A percentile compares a stretch with the other conserved stretches of the same genome.
These are phyloP conservation scores for Empis stercorea DNA, from an alignment of 2,888 invertebrate species.

Conservation along the genomic window DNA sequence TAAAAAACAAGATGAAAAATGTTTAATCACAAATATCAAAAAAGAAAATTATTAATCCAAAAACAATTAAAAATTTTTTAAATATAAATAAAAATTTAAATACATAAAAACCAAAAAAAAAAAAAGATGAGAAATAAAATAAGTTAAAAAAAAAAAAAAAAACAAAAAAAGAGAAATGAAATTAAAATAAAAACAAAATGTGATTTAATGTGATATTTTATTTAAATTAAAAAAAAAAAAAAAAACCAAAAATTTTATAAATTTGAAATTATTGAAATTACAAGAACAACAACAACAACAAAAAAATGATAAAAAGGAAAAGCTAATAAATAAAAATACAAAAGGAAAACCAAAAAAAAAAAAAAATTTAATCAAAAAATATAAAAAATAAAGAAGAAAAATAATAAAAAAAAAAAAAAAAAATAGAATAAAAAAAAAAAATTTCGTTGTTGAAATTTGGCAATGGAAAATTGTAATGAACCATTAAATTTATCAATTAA, in stretches of 20 bases:
- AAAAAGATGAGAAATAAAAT: too few relatives aligned
- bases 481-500: conserved; percentile 40
- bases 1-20: too few relatives aligned
- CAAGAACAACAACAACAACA: not conserved
- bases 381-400: not conserved
- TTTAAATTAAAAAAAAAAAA: too few relatives aligned
- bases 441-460: not conserved
- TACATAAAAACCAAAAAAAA: too few relatives aligned
- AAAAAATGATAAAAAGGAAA: not conserved
- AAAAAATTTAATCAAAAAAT: conserved; percentile 4
- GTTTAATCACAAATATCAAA: too few relatives aligned
- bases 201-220: not conserved
- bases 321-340: not conserved
- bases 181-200: too few relatives aligned
- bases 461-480: conserved; percentile 27
- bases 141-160: too few relatives aligned
- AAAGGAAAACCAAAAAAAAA: conserved; percentile 1
- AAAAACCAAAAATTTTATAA: too few relatives aligned
- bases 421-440: conserved; percentile 1
- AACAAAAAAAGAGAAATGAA: not conserved
- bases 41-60: too few relatives aligned
- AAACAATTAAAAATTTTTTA: too few relatives aligned
- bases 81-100: too few relatives aligned
- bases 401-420: not conserved
- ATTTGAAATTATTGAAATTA: not conserved